Evolutionary conservation across 2,113 vertebrate species (phyloP).

Genomic region (Madoqua kirkii): DNA sequence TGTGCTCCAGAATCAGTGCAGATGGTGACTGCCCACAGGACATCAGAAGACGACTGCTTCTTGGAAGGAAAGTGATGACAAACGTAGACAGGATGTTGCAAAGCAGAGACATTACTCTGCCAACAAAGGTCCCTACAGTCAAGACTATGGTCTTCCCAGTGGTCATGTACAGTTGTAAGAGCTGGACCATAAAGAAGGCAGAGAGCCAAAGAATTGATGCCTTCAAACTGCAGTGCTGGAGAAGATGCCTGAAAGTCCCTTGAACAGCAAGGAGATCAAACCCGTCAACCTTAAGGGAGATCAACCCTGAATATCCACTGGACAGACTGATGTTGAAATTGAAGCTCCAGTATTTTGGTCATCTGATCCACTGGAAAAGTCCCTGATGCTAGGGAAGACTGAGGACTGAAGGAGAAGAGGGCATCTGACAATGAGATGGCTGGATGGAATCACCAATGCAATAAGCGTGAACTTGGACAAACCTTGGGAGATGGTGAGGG

Average conservation of each 20-base stretch:
- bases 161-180: neutral
- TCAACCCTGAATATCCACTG: neutral
- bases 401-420: neutral
- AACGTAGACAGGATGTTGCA: neutral
- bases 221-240: neutral
- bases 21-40: neutral
- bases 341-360: neutral
- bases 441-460: neutral
- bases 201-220: accelerated
- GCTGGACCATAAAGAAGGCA: neutral
- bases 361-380: neutral
- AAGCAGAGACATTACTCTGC: neutral
- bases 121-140: neutral
- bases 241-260: neutral
- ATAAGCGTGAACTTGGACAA: neutral
- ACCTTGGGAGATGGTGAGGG: neutral
- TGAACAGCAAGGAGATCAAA: neutral
- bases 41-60: neutral
- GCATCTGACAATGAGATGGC: neutral
- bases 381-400: neutral
- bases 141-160: neutral
- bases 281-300: neutral
- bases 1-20: neutral
- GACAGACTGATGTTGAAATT: neutral
- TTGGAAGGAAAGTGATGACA: neutral